phyloP scores from a whole-genome alignment of 2,797 vertebrate genomes.

The Lophotriccus pileatus region DNA sequence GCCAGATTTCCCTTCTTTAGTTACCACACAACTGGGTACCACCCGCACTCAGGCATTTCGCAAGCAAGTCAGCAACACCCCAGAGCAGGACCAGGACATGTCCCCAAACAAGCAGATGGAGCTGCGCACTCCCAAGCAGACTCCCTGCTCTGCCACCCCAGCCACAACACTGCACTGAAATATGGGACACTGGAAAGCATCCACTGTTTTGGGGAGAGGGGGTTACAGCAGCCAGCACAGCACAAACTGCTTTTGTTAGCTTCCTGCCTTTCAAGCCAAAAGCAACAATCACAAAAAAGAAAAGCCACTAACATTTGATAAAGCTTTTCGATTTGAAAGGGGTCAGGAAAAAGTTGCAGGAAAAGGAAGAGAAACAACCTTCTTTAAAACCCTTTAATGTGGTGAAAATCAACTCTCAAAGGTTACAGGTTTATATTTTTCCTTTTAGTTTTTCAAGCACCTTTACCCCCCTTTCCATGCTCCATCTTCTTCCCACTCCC shows the following conservation, averaged over 20 bases:
- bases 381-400: background rate
- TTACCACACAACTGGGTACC: background rate
- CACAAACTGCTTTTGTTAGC: background rate
- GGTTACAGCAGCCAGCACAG: background rate
- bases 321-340: conserved; percentile 21
- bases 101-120: background rate
- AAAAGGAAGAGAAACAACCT: conserved; percentile 34
- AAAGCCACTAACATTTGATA: conserved; percentile 34
- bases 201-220: background rate
- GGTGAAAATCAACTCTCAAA: background rate
- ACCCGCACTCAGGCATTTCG: background rate
- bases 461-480: background rate
- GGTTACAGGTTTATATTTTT: background rate
- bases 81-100: background rate
- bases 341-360: conserved; percentile 44
- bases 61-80: background rate
- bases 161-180: background rate
- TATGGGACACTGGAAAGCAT: background rate
- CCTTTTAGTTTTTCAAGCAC: background rate
- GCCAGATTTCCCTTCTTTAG: background rate
- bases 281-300: conserved; percentile 33
- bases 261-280: conserved; percentile 43
- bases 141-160: background rate
- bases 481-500: background rate
- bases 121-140: background rate